Evolutionary conservation across 2,888 invertebrate genomes (phyloP).

Genomic region (Lepidochitona cinerea): DNA sequence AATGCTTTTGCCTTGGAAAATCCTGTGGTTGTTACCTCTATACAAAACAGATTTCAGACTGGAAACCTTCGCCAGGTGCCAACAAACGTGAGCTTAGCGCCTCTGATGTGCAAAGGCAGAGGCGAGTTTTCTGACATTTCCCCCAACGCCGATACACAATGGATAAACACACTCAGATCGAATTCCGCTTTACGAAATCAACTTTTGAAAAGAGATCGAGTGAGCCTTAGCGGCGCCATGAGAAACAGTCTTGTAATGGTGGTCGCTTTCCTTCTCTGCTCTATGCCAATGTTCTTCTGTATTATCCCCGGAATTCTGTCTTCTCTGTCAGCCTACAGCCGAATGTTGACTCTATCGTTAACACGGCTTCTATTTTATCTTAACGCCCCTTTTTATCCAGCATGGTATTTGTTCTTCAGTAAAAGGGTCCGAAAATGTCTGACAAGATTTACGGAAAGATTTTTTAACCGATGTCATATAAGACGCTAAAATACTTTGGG

Average conservation of each 20-base stretch:
- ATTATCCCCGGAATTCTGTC: slow-evolving; percentile 43
- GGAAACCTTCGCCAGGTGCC: background rate
- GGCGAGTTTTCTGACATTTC: slow-evolving; percentile 64
- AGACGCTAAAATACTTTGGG: no score
- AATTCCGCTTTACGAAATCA: slow-evolving; percentile 49
- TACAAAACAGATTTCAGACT: slow-evolving; percentile 27
- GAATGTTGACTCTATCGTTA: slow-evolving; percentile 44
- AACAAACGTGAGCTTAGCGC: slow-evolving; percentile 40
- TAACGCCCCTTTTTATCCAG: slow-evolving; percentile 60
- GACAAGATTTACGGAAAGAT: slow-evolving; percentile 42
- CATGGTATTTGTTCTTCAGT: slow-evolving; percentile 66
- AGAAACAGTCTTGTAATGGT: slow-evolving; percentile 65
- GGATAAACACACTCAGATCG: slow-evolving; percentile 54
- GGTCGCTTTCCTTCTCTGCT: slow-evolving; percentile 50
- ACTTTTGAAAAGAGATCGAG: slow-evolving; percentile 49
- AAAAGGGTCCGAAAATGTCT: slow-evolving; percentile 59
- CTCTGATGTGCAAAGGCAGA: slow-evolving; percentile 34
- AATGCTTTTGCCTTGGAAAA: slow-evolving; percentile 57
- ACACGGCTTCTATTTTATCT: slow-evolving; percentile 56
- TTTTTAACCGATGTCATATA: no score
- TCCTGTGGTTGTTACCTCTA: slow-evolving; percentile 40
- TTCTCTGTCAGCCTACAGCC: background rate
- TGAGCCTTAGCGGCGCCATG: slow-evolving; percentile 57
- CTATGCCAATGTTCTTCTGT: slow-evolving; percentile 57
- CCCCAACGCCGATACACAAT: slow-evolving; percentile 52